A percentile compares a stretch with the other conserved stretches of the same genome.
Conservation (phyloP, 1,140 invertebrate species). For the Cardiocondyla obscurior region DNA sequence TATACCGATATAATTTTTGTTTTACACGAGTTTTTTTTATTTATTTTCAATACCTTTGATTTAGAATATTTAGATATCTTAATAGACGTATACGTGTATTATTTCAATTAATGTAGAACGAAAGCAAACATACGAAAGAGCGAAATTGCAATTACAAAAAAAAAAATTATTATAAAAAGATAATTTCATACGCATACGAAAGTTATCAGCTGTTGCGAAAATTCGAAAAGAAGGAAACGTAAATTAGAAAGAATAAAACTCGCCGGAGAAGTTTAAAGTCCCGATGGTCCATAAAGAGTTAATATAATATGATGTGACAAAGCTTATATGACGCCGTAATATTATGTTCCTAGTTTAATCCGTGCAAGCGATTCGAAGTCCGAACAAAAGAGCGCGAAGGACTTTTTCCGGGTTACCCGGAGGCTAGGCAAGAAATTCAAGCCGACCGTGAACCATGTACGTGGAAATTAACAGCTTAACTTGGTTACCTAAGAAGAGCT, state of each 20-base stretch:
- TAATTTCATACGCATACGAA: background rate
- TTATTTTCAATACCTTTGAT: background rate
- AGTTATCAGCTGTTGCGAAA: background rate
- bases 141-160: background rate
- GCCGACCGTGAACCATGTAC: constrained; percentile 65
- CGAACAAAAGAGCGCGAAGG: constrained; percentile 30
- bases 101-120: background rate
- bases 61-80: no score
- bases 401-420: constrained; percentile 41
- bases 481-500: constrained; percentile 68
- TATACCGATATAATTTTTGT: constrained; percentile 32
- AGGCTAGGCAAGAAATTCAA: constrained; percentile 68
- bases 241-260: constrained; percentile 13
- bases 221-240: background rate
- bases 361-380: constrained; percentile 24
- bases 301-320: constrained; percentile 11
- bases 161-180: background rate
- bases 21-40: constrained; percentile 11
- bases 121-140: background rate
- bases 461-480: constrained; percentile 72
- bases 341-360: constrained; percentile 44
- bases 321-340: constrained; percentile 52
- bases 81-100: background rate
- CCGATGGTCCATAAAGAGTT: constrained; percentile 25
- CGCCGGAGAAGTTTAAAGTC: background rate